These are phyloP conservation scores for Phylloscopus collybita DNA, from an alignment of 2,797 vertebrate species.

Conservation along the genomic window DNA sequence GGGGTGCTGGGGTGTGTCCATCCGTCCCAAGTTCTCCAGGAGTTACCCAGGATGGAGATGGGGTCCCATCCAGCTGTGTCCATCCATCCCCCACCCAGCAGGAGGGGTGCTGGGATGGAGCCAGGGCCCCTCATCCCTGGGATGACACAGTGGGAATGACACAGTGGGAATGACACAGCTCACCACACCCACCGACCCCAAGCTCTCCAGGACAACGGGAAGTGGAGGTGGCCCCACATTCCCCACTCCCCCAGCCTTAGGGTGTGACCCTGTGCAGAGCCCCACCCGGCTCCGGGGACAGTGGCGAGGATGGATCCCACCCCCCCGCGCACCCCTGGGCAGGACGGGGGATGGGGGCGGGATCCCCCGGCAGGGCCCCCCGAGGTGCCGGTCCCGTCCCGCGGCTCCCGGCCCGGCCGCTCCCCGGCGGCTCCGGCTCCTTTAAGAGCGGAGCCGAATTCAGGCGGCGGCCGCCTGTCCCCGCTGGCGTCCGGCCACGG, in stretches of 20 bases:
- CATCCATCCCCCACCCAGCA: not conserved
- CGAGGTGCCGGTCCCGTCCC: not conserved
- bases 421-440: not conserved
- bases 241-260: not conserved
- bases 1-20: not conserved
- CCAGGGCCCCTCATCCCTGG: not conserved
- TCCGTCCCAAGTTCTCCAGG: not conserved
- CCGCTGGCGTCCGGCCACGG: constrained; percentile 30
- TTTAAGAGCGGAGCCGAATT: constrained; percentile 52
- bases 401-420: not conserved
- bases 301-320: not conserved
- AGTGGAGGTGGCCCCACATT: not conserved
- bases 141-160: too few species aligned
- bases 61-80: not conserved
- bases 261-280: not conserved
- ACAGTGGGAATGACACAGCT: too few species aligned
- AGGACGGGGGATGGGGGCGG: not conserved
- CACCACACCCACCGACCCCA: not conserved
- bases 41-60: not conserved
- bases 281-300: not conserved
- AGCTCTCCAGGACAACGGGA: not conserved
- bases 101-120: not conserved
- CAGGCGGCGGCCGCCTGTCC: constrained; percentile 36
- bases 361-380: not conserved
- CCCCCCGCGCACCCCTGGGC: not conserved